Evolutionary conservation across 1,140 invertebrate genomes (phyloP).

Genomic region (Gryllus bimaculatus): DNA sequence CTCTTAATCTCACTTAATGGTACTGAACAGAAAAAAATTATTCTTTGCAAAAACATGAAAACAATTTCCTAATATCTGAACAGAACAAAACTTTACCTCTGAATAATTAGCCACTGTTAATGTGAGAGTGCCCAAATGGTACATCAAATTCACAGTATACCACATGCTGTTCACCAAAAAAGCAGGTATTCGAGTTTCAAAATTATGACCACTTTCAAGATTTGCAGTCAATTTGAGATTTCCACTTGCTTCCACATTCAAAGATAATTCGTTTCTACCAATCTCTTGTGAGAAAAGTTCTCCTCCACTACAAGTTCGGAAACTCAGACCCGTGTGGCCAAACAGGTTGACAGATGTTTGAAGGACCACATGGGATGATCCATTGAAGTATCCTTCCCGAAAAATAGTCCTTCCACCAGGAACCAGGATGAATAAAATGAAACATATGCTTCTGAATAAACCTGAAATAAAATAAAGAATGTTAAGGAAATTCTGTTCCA

Average conservation of each 20-base stretch:
- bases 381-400: conserved; percentile 70
- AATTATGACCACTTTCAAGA: conserved; percentile 40
- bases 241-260: conserved; percentile 38
- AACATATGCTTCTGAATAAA: neutral
- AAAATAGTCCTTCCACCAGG: neutral
- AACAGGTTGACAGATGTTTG: conserved; percentile 59
- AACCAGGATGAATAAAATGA: neutral
- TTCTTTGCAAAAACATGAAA: too few species aligned
- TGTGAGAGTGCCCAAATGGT: conserved; percentile 54
- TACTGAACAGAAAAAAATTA: too few species aligned
- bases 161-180: conserved; percentile 67
- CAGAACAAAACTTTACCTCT: conserved; percentile 31
- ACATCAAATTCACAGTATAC: conserved; percentile 64
- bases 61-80: conserved; percentile 8
- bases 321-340: conserved; percentile 63
- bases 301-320: conserved; percentile 66
- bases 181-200: conserved; percentile 51
- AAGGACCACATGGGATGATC: conserved; percentile 59
- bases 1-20: too few species aligned
- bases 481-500: neutral
- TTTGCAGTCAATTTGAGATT: conserved; percentile 54
- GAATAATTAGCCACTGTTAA: conserved; percentile 45
- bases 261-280: conserved; percentile 10
- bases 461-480: neutral
- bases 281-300: conserved; percentile 56